Percentiles rank a stretch among this genome's conserved stretches.
These are phyloP conservation scores for Microvelia longipes DNA, from an alignment of 1,140 invertebrate species.

Conservation along the genomic window DNA sequence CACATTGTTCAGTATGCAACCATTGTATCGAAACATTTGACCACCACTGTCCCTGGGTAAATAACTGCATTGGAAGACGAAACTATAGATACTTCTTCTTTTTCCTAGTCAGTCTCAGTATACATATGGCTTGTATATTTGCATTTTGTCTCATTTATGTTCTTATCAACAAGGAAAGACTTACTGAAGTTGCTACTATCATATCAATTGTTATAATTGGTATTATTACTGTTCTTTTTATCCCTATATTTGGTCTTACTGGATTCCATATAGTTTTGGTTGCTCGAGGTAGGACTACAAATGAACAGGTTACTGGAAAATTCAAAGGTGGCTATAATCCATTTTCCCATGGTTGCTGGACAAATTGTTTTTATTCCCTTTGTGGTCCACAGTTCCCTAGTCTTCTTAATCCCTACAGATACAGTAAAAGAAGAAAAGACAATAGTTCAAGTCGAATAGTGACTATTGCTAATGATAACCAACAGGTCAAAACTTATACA, in stretches of 20 bases:
- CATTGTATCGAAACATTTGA: constrained; percentile 99
- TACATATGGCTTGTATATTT: constrained; percentile 97
- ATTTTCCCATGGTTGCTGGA: constrained; percentile 82
- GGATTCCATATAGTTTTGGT: constrained; percentile 96
- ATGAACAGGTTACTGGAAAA: constrained; percentile 98
- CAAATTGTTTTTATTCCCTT: constrained; percentile 87
- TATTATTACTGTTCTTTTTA: constrained; percentile 49
- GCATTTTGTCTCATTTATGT: constrained; percentile 81
- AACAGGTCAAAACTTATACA: constrained; percentile 85
- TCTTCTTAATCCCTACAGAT: constrained; percentile 27
- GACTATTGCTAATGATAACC: constrained; percentile 28
- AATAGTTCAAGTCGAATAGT: constrained; percentile 22
- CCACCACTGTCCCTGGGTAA: constrained; percentile 99
- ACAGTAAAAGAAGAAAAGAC: constrained; percentile 30
- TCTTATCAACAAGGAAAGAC: constrained; percentile 62
- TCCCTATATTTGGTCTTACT: constrained; percentile 93
- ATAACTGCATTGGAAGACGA: constrained; percentile 96
- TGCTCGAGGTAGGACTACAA: constrained; percentile 94
- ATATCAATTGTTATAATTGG: constrained; percentile 37
- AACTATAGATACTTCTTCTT: constrained; percentile 99
- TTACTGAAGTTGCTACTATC: constrained; percentile 67
- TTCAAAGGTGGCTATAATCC: constrained; percentile 95
- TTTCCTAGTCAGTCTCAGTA: constrained; percentile 86
- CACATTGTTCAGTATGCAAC: constrained; percentile 98
- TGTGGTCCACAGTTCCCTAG: constrained; percentile 92